Conservation (phyloP, 2,888 invertebrate species). For the Athalia circularis region DNA sequence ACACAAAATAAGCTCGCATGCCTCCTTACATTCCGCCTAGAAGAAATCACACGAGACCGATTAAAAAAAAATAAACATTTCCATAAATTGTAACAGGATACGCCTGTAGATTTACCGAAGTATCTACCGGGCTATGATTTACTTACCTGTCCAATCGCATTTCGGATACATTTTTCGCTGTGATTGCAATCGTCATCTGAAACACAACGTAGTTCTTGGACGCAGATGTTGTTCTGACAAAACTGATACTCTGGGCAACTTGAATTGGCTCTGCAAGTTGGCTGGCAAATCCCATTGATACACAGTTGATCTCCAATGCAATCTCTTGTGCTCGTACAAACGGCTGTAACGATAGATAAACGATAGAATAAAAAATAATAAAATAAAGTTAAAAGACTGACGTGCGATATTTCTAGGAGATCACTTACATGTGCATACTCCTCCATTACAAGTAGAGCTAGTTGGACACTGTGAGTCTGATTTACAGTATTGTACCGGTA, state of each 20-base stretch:
- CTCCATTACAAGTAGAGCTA: slow-evolving; percentile 89
- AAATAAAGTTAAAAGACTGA: background rate
- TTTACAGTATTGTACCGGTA: slow-evolving; percentile 88
- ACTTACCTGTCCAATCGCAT: slow-evolving; percentile 80
- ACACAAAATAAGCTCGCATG: slow-evolving; percentile 85
- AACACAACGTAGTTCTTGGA: slow-evolving; percentile 86
- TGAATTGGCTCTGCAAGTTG: slow-evolving; percentile 86
- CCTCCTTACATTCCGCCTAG: slow-evolving; percentile 83
- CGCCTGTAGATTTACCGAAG: background rate
- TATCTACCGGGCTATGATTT: background rate
- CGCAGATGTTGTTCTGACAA: slow-evolving; percentile 89
- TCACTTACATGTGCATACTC: slow-evolving; percentile 84
- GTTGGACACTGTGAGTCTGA: slow-evolving; percentile 88
- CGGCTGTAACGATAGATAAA: slow-evolving; percentile 75
- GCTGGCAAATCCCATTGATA: slow-evolving; percentile 89
- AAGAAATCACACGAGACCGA: no score
- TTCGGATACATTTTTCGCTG: slow-evolving; percentile 84
- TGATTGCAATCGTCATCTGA: slow-evolving; percentile 83
- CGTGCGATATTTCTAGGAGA: background rate
- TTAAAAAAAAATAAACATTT: slow-evolving; percentile 21
- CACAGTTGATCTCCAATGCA: slow-evolving; percentile 91
- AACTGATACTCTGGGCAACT: slow-evolving; percentile 91
- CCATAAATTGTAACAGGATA: background rate
- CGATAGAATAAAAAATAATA: background rate
- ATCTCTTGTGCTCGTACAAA: slow-evolving; percentile 88